Base-by-base conservation (phyloP, 30 jellyfish, hydroid and myxozoan genomes). In the Mastigias papua region DNA sequence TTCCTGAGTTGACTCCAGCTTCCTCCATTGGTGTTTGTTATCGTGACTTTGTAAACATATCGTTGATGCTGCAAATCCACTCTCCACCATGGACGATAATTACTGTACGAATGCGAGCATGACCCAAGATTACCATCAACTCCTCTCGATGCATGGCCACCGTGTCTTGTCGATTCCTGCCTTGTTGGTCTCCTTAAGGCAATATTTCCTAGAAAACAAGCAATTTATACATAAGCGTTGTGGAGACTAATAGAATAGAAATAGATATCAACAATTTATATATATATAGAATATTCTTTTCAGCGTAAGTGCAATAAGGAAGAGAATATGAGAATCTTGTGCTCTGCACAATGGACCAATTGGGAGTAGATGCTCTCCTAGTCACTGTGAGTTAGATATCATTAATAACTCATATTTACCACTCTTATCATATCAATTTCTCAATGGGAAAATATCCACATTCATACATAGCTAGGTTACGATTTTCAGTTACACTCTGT, bases 41-140 rank as follows among this genome's bases (percentile, higher is more conserved):
- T 27, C 22, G 65, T 72, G 15, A 72, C 83, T n/a, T 72, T 72
- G 42, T 48, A 26, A 72, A 72, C 83, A 48, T 34, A 26, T 72
- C 34, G 68, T 23, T 22, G 49, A 72, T 27, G 66, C 7, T 68
- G 65, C 31, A 72, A 60, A 29, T 72, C 83, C 0, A 72, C 83
- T 1, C 68, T 34, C 83, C 83, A 72, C 83, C 83, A 72, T 0
- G 83, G 69, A n/a, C 37, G 21, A 22, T 22, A 16, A 8, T 34
- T 26, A 1, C 22, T 9, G 25, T 72, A 32, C 3, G 83, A 33
- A n/a, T 72, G 83, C 0, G 83, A 33, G 66, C 83, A 72, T n/a
- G 83, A 33, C 22, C 21, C 8, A 34, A 1, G 13, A 34, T 35
- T 72, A 8, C 83, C 83, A 72, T 72, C 83, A 13, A 72, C 83